A percentile compares a stretch with the other conserved stretches of the same genome.
Evolutionary conservation across 2,888 invertebrate species (phyloP).

Genomic region (Megastigmus dorsalis): DNA sequence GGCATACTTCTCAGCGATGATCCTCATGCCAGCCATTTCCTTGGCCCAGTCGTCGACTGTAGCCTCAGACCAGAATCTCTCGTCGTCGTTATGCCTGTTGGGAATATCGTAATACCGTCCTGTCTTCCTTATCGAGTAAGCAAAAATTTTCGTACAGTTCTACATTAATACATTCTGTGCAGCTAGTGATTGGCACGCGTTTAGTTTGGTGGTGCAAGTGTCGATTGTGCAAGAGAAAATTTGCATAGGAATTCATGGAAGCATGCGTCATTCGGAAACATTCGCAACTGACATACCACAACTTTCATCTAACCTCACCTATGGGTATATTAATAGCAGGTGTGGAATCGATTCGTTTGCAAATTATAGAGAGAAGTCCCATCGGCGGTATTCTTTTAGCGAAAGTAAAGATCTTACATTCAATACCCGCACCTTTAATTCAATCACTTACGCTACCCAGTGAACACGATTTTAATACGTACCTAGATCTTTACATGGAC

Average conservation of each 20-base stretch:
- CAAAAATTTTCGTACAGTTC: too few species aligned
- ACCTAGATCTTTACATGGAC: too few species aligned
- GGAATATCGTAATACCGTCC: neutral
- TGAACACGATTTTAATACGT: too few species aligned
- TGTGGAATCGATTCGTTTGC: conserved; percentile 25
- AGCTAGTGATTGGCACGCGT: too few species aligned
- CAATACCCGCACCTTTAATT: too few species aligned
- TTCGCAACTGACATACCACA: neutral
- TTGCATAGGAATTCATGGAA: conserved; percentile 36
- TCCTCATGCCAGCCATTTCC: conserved; percentile 95
- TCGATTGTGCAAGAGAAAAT: conserved; percentile 5
- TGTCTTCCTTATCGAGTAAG: conserved; percentile 7
- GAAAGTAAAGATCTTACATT: too few species aligned
- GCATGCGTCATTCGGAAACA: neutral
- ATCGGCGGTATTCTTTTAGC: neutral
- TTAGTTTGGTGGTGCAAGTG: too few species aligned
- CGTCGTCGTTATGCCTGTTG: conserved; percentile 90
- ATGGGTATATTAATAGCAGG: neutral
- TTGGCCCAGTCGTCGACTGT: conserved; percentile 95
- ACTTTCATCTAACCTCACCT: conserved; percentile 34
- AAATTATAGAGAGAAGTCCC: neutral
- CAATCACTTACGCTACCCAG: too few species aligned
- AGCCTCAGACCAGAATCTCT: conserved; percentile 94
- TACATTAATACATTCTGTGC: neutral
- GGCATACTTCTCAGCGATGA: conserved; percentile 91